Percentiles rank a stretch among this genome's conserved stretches.
Conservation (phyloP, 1,140 invertebrate species). For the Acromyrmex heyeri region DNA sequence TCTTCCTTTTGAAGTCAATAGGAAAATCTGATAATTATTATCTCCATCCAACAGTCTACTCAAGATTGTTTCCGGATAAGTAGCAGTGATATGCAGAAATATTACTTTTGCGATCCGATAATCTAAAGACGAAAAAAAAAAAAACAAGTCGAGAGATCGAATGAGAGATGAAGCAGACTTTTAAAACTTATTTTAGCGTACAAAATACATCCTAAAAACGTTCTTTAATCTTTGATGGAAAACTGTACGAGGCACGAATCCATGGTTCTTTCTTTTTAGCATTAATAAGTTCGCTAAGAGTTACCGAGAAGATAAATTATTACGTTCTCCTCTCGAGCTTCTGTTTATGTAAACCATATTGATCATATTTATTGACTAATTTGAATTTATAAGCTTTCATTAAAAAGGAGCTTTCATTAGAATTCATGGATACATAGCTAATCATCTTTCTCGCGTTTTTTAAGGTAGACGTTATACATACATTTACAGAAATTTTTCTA, state of each 20-base stretch:
- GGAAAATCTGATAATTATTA: slow-evolving; percentile 13
- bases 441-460: not conserved
- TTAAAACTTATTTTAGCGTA: slow-evolving; percentile 27
- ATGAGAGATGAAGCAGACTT: slow-evolving; percentile 46
- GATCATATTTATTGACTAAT: not conserved
- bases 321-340: not conserved
- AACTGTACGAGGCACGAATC: slow-evolving; percentile 13
- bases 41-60: not conserved
- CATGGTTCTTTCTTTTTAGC: not conserved
- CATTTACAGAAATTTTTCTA: not conserved
- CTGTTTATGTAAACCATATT: not conserved
- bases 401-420: not conserved
- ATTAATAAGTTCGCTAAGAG: slow-evolving; percentile 27
- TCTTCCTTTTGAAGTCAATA: not conserved
- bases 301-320: slow-evolving; percentile 52
- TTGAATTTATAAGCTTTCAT: not conserved
- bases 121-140: not conserved
- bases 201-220: slow-evolving; percentile 44
- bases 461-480: not conserved
- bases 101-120: slow-evolving; percentile 6
- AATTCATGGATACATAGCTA: not conserved
- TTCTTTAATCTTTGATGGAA: slow-evolving; percentile 55
- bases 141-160: slow-evolving; percentile 58
- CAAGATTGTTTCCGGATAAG: not conserved
- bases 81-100: slow-evolving; percentile 3